These are phyloP conservation scores for Chaenocephalus aceratus DNA, from an alignment of 2,113 vertebrate genomes.

Conservation along the genomic window DNA sequence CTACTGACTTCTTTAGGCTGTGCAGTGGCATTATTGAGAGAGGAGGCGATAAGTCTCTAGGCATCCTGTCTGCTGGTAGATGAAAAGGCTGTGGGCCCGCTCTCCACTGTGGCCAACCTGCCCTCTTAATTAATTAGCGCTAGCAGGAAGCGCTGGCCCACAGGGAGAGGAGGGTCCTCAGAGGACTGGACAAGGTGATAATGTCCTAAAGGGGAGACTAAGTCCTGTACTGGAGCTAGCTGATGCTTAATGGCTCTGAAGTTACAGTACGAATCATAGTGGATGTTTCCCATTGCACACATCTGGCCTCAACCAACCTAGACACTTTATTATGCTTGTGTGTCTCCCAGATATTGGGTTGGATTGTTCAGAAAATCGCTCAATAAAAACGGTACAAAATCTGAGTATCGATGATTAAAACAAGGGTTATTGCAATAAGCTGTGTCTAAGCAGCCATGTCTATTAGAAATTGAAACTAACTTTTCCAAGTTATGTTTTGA, in stretches of 20 bases:
- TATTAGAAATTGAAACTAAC: background rate
- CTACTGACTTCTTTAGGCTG: constrained; percentile 61
- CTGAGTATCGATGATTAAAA: too few relatives aligned
- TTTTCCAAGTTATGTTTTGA: background rate
- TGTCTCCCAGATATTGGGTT: background rate
- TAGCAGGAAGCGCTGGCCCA: constrained; percentile 81
- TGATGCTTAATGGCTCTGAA: constrained; percentile 36
- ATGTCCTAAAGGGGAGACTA: constrained; percentile 84
- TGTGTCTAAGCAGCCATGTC: background rate
- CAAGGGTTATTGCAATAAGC: too few relatives aligned
- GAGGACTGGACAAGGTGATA: constrained; percentile 86
- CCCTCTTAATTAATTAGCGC: constrained; percentile 89
- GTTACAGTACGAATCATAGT: constrained; percentile 19
- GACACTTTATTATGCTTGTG: constrained; percentile 3
- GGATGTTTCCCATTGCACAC: constrained; percentile 1
- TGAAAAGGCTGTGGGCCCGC: constrained; percentile 82
- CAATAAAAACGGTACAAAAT: too few relatives aligned
- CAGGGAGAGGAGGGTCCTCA: constrained; percentile 76
- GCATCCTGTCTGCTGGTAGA: constrained; percentile 78
- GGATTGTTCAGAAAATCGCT: background rate
- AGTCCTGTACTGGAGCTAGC: constrained; percentile 62
- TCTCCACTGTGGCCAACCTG: constrained; percentile 84
- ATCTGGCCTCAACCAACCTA: constrained; percentile 16
- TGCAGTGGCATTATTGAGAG: constrained; percentile 61
- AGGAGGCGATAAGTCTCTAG: constrained; percentile 80